phyloP scores from a whole-genome alignment of 2,797 vertebrate species.

The Echeneis naucrates region DNA sequence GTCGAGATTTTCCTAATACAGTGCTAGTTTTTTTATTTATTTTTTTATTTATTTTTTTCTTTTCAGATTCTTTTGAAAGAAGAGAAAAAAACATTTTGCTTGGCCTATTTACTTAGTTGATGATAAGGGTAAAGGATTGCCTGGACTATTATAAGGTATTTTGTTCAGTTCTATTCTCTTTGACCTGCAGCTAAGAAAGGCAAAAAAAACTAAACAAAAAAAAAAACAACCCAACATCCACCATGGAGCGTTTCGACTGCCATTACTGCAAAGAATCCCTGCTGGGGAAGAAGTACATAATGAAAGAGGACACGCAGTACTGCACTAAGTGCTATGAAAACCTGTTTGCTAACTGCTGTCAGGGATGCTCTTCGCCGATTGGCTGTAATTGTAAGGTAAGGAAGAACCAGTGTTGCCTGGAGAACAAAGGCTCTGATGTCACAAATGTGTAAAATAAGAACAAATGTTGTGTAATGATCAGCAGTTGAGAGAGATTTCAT shows the following conservation, averaged over 20 bases:
- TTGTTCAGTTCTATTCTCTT: slow-evolving; percentile 53
- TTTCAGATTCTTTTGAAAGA: slow-evolving; percentile 28
- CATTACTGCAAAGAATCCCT: slow-evolving; percentile 93
- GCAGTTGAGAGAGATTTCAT: background rate
- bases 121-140: slow-evolving; percentile 28
- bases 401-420: background rate
- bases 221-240: too few relatives aligned
- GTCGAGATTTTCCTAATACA: slow-evolving; percentile 47
- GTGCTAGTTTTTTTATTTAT: slow-evolving; percentile 18
- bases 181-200: slow-evolving; percentile 68
- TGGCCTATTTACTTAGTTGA: slow-evolving; percentile 30
- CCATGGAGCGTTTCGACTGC: slow-evolving; percentile 85
- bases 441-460: background rate
- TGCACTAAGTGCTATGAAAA: slow-evolving; percentile 93
- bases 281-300: slow-evolving; percentile 91
- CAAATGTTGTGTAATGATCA: background rate
- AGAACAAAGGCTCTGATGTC: background rate
- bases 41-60: too few relatives aligned
- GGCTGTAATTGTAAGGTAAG: slow-evolving; percentile 92
- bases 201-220: too few relatives aligned
- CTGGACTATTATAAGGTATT: slow-evolving; percentile 32
- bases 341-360: slow-evolving; percentile 92
- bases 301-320: slow-evolving; percentile 91
- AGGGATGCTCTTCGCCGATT: slow-evolving; percentile 90
- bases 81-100: slow-evolving; percentile 7